Evolutionary conservation across 2,797 vertebrate species (phyloP), one percentile per base, ranked within the genome.

Genomic region (Pterois miles): DNA sequence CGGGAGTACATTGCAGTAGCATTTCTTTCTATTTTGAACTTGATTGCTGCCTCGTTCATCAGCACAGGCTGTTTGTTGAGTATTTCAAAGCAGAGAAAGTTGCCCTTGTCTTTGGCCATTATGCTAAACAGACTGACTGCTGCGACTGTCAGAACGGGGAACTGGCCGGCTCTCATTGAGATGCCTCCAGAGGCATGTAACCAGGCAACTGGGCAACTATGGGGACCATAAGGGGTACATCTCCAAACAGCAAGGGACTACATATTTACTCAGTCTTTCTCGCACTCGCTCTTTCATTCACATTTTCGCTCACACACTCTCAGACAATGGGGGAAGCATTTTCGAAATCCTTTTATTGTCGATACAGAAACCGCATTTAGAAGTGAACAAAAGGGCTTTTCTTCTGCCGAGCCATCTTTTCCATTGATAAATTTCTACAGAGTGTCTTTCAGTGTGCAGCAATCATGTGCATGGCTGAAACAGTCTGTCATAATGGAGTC

Each of bases 101-200:
- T 88, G 84, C 87, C 84, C 86, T 87, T 89, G 91, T 92, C 82
- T 79, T 86, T 57, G 86, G 71, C 60, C 80, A 82, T 89, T 89
- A 89, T 91, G 88, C 83, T 82, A 87, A 87, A 71, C 82, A 84
- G 87, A 88, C 66, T 78, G 80, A 91, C 89, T 90, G 86, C 89
- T 90, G 88, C 18, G 79, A 78, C 81, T 82, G 88, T 87, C 87
- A 85, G 86, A 88, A 79, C 82, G 83, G 81, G 69, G 84, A 90
- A 79, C 77, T 86, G 79, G 92, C 85, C 83, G 58, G 74, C 81
- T 83, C 91, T 81, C 77, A 81, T 62, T 81, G 78, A 89, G 81
- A 91, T 90, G 87, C 91, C 91, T 93, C 91, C 65, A 89, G 91
- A 90, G 92, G 78, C 87, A 78, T 78, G 93, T 94, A 91, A 91